Conservation (phyloP, 2,888 invertebrate genomes). For the Phrixothrix hirtus region DNA sequence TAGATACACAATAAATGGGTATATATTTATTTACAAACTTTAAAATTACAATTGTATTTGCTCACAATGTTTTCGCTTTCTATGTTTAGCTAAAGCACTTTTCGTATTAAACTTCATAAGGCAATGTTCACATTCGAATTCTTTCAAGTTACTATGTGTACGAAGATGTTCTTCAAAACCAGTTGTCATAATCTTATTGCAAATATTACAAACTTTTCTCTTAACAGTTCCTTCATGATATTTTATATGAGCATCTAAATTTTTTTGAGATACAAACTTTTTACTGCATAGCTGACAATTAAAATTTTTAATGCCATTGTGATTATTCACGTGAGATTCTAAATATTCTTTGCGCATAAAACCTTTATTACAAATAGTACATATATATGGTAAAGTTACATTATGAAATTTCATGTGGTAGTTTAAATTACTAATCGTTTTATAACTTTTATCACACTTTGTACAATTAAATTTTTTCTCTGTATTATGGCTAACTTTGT, state of each 20-base stretch:
- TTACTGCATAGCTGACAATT: constrained; percentile 48
- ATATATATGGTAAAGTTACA: constrained; percentile 46
- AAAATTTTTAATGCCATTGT: constrained; percentile 51
- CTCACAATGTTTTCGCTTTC: constrained; percentile 46
- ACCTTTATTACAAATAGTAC: constrained; percentile 49
- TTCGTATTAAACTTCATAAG: constrained; percentile 51
- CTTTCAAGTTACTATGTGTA: constrained; percentile 50
- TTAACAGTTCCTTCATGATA: constrained; percentile 49
- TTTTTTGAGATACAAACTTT: constrained; percentile 52
- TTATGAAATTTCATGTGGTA: constrained; percentile 53
- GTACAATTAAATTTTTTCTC: constrained; percentile 52
- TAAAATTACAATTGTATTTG: background rate
- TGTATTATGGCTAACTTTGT: constrained; percentile 51
- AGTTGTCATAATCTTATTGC: constrained; percentile 48
- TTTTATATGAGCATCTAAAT: constrained; percentile 51
- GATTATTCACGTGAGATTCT: constrained; percentile 51
- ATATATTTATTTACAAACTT: no score
- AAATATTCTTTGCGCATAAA: constrained; percentile 54
- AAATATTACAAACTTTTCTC: constrained; percentile 49
- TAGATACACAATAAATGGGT: no score
- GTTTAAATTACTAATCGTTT: constrained; percentile 53
- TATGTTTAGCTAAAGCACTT: constrained; percentile 50
- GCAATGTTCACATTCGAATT: constrained; percentile 51
- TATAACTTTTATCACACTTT: constrained; percentile 51
- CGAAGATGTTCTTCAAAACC: constrained; percentile 52